These are phyloP conservation scores for Apodemia mormo DNA, from an alignment of 2,888 invertebrate genomes.

Conservation along the genomic window DNA sequence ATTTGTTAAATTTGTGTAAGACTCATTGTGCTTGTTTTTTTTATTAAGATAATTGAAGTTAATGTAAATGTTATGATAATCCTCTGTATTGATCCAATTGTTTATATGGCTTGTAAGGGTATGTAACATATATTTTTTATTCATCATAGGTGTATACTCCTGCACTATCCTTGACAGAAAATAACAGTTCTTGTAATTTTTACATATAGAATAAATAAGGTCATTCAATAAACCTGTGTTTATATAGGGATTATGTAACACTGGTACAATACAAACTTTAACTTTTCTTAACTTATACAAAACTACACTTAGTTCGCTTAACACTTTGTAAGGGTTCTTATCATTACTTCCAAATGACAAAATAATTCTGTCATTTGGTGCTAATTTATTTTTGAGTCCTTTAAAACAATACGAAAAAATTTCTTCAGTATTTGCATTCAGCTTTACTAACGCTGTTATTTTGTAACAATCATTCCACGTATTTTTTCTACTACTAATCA, in stretches of 20 bases:
- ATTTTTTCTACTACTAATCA: background rate
- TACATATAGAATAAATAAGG: conserved; percentile 5
- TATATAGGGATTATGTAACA: background rate
- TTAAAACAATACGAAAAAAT: background rate
- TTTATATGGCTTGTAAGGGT: background rate
- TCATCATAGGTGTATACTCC: background rate
- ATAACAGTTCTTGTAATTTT: background rate
- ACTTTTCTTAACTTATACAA: background rate
- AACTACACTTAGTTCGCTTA: background rate
- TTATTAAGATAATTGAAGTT: background rate
- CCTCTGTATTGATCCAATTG: background rate
- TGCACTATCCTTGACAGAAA: background rate
- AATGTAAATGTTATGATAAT: background rate
- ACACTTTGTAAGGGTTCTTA: background rate
- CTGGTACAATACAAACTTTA: background rate
- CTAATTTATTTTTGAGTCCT: background rate
- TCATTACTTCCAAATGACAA: background rate
- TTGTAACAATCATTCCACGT: background rate
- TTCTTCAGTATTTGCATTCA: background rate
- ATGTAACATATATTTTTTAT: background rate
- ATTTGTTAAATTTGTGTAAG: too few relatives aligned
- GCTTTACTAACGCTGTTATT: background rate
- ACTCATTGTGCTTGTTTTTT: background rate
- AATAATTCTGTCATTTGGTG: background rate
- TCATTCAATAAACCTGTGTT: background rate